Conservation (phyloP, 2,888 invertebrate genomes). For the Mantis religiosa region DNA sequence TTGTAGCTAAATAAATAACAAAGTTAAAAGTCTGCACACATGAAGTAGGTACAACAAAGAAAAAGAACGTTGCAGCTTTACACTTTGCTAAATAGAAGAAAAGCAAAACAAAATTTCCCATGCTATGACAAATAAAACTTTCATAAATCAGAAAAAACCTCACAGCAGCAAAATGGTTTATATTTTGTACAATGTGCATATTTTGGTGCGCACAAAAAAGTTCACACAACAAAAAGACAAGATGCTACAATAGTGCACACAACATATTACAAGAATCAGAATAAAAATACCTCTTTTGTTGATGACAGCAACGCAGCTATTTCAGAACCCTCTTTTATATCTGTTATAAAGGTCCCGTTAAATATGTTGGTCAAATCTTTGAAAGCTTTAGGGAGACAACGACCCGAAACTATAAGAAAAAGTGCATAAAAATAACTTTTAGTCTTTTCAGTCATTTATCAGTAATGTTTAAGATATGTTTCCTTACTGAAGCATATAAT, state of each 20-base stretch:
- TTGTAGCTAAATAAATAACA: too few relatives aligned
- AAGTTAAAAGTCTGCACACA: too few relatives aligned
- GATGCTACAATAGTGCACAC: neutral
- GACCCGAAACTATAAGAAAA: neutral
- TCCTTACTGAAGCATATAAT: neutral
- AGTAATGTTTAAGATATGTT: neutral
- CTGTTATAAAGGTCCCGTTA: neutral
- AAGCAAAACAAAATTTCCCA: neutral
- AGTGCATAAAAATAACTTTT: neutral
- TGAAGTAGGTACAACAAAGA: too few relatives aligned
- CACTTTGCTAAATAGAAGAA: neutral
- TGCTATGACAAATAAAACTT: neutral
- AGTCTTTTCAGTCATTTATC: neutral
- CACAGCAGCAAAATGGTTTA: neutral
- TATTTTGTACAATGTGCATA: neutral
- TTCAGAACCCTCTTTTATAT: neutral
- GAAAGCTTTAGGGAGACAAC: neutral
- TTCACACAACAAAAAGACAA: neutral
- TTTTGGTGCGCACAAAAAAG: neutral
- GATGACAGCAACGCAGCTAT: slow-evolving; percentile 1
- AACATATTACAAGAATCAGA: neutral
- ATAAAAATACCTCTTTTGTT: slow-evolving; percentile 15
- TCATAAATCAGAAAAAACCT: neutral
- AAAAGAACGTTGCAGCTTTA: neutral
- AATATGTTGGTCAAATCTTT: neutral